Evolutionary conservation across 1,140 invertebrate species (phyloP).

Genomic region (Drosophila biarmipes): DNA sequence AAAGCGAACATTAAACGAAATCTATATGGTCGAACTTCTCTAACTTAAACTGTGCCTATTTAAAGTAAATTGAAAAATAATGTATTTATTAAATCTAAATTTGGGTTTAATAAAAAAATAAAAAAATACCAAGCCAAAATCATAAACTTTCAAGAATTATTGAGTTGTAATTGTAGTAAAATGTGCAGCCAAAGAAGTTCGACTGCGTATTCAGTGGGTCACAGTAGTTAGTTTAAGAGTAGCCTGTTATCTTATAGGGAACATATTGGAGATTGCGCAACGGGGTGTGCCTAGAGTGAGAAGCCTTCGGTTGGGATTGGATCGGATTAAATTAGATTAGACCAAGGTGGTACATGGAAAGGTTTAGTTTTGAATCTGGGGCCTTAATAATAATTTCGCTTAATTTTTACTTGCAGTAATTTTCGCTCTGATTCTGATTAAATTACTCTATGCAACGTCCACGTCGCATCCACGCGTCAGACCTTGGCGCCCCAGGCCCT

Average conservation of each 20-base stretch:
- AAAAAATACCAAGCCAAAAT: background rate
- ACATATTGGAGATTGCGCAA: constrained; percentile 37
- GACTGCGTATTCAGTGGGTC: constrained; percentile 15
- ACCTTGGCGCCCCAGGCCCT: constrained; percentile 86
- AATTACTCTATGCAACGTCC: constrained; percentile 84
- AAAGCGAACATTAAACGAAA: constrained; percentile 7
- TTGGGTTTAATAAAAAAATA: no score
- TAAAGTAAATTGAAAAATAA: background rate
- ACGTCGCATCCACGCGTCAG: constrained; percentile 83
- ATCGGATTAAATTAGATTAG: constrained; percentile 4
- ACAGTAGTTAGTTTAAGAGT: constrained; percentile 28
- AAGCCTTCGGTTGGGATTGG: constrained; percentile 6
- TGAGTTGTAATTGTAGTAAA: background rate
- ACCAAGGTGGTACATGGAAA: constrained; percentile 28
- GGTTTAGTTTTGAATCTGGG: constrained; percentile 15
- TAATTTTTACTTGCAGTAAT: constrained; percentile 47
- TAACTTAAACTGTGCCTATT: background rate
- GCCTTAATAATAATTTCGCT: constrained; percentile 65
- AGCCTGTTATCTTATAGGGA: constrained; percentile 34
- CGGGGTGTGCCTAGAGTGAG: constrained; percentile 53
- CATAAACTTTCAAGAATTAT: background rate
- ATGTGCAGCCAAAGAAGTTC: constrained; percentile 6
- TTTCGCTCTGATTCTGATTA: constrained; percentile 58
- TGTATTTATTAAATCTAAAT: background rate
- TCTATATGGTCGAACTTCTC: constrained; percentile 16